phyloP scores from a whole-genome alignment of 2,888 invertebrate species.

The Automeris io region DNA sequence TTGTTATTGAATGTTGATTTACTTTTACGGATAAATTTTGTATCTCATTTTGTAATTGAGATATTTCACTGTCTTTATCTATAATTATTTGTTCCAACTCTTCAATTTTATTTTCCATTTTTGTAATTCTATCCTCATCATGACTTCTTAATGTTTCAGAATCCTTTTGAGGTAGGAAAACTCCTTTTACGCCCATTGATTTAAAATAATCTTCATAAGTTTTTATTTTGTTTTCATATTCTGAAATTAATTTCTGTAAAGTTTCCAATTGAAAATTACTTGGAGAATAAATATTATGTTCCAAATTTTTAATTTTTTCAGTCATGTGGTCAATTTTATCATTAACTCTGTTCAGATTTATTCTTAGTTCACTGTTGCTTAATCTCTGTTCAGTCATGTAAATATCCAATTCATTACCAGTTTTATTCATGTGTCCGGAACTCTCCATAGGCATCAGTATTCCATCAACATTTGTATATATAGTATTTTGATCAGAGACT shows the following conservation, averaged over 20 bases:
- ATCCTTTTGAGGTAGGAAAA: slow-evolving; percentile 4
- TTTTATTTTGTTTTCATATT: slow-evolving; percentile 65
- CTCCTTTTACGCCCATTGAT: slow-evolving; percentile 23
- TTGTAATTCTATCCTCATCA: slow-evolving; percentile 7
- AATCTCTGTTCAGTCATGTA: slow-evolving; percentile 60
- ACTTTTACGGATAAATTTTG: slow-evolving; percentile 20
- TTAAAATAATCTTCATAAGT: slow-evolving; percentile 49
- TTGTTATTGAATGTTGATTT: slow-evolving; percentile 11
- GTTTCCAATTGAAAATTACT: slow-evolving; percentile 39
- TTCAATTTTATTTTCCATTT: slow-evolving; percentile 23
- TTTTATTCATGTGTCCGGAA: slow-evolving; percentile 20
- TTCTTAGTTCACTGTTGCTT: slow-evolving; percentile 57
- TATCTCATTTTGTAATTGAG: slow-evolving; percentile 30
- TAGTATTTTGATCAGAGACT: slow-evolving; percentile 19
- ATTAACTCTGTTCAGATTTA: slow-evolving; percentile 52
- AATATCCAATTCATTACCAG: slow-evolving; percentile 35
- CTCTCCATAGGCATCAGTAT: slow-evolving; percentile 41
- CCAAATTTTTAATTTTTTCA: slow-evolving; percentile 35
- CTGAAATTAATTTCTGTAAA: slow-evolving; percentile 46
- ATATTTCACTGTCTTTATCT: slow-evolving; percentile 33
- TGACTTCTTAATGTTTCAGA: slow-evolving; percentile 12
- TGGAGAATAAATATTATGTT: slow-evolving; percentile 18
- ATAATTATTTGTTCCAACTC: slow-evolving; percentile 26
- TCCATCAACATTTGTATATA: slow-evolving; percentile 25
- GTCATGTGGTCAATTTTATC: slow-evolving; percentile 54